phyloP scores from a whole-genome alignment of 1,140 invertebrate species.

The Drosophila malerkotliana region DNA sequence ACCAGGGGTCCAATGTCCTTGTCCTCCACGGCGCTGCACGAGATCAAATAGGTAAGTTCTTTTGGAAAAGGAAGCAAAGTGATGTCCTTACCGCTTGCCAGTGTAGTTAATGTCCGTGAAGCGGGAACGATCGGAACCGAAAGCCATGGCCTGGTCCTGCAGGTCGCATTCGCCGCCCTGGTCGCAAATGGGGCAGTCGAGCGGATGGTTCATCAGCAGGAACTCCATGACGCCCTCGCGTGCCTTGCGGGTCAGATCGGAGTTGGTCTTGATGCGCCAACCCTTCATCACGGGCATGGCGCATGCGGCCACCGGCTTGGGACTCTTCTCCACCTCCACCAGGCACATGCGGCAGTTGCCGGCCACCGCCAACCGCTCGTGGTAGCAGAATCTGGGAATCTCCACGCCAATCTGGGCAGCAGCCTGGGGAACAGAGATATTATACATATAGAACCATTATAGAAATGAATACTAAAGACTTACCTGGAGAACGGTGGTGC shows the following conservation, averaged over 20 bases:
- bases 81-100: slow-evolving; percentile 91
- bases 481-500: slow-evolving; percentile 99
- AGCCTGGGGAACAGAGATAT: slow-evolving; percentile 86
- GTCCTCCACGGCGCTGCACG: slow-evolving; percentile 96
- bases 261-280: slow-evolving; percentile 97
- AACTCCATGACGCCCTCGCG: slow-evolving; percentile 99
- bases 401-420: slow-evolving; percentile 98
- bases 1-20: slow-evolving; percentile 99
- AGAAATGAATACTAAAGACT: neutral
- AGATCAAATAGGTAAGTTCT: neutral
- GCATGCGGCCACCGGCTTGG: slow-evolving; percentile 98
- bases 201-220: slow-evolving; percentile 98
- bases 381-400: slow-evolving; percentile 99
- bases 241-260: slow-evolving; percentile 96
- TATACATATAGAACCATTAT: neutral
- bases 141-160: slow-evolving; percentile 99
- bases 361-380: slow-evolving; percentile 98
- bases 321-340: slow-evolving; percentile 98
- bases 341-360: slow-evolving; percentile 99
- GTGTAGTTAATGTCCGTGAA: slow-evolving; percentile 97
- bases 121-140: slow-evolving; percentile 97
- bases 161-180: slow-evolving; percentile 99
- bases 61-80: neutral
- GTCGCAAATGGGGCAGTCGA: slow-evolving; percentile 99
- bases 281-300: slow-evolving; percentile 99